Evolutionary conservation across 2,113 vertebrate species (phyloP).

Genomic region (Pseudorasbora parva): DNA sequence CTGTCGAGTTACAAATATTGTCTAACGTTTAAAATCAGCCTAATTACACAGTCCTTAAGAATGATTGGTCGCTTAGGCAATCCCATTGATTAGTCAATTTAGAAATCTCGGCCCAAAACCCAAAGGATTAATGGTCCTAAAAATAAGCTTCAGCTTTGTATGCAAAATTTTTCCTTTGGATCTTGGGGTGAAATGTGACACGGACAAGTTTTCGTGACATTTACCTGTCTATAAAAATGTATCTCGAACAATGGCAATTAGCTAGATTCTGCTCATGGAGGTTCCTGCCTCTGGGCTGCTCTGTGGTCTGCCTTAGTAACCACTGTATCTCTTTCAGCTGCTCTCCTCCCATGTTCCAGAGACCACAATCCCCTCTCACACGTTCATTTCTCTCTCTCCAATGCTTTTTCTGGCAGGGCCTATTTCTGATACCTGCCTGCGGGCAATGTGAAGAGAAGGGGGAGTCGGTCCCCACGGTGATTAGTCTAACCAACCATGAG

Average conservation of each 20-base stretch:
- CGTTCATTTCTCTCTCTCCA: constrained; percentile 25
- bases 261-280: constrained; percentile 28
- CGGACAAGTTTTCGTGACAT: background rate
- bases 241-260: constrained; percentile 53
- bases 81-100: background rate
- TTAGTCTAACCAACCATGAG: constrained; percentile 71
- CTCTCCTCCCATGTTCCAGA: constrained; percentile 2
- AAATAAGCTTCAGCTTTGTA: background rate
- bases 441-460: constrained; percentile 47
- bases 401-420: constrained; percentile 38
- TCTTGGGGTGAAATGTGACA: background rate
- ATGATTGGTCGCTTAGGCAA: background rate
- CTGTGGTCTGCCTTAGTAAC: constrained; percentile 31
- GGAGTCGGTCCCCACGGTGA: constrained; percentile 64
- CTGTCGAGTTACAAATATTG: background rate
- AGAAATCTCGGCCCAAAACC: background rate
- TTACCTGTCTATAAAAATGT: constrained; percentile 33
- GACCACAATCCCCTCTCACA: constrained; percentile 24
- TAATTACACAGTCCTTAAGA: background rate
- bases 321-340: constrained; percentile 29
- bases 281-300: constrained; percentile 39
- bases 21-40: background rate
- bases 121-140: background rate
- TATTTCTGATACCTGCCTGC: constrained; percentile 55
- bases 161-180: background rate